Evolutionary conservation across 2,797 vertebrate genomes (phyloP).

Genomic region (Peromyscus nudipes): DNA sequence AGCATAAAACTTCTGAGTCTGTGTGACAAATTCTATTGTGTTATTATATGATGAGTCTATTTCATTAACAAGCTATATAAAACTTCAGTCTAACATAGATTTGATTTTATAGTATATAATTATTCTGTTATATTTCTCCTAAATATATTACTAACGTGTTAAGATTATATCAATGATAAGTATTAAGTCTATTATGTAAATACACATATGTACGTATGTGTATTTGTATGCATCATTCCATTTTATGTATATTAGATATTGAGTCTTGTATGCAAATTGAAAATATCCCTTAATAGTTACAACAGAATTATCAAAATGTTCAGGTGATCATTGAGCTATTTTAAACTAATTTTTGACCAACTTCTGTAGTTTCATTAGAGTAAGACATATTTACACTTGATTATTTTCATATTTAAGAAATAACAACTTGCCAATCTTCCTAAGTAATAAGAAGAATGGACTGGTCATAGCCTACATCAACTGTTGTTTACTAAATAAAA

Average conservation of each 20-base stretch:
- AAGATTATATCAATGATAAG: neutral
- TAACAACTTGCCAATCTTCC: neutral
- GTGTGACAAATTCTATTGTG: neutral
- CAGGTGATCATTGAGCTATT: neutral
- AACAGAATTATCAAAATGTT: neutral
- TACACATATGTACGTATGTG: neutral
- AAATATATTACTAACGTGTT: neutral
- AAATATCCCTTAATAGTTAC: neutral
- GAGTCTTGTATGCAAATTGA: neutral
- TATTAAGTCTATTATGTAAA: neutral
- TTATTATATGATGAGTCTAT: neutral
- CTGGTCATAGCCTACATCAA: neutral
- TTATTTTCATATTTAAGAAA: neutral
- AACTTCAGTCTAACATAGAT: neutral
- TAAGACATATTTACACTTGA: neutral
- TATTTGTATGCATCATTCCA: neutral
- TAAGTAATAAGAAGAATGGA: neutral
- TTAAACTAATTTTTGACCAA: neutral
- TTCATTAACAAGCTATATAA: neutral
- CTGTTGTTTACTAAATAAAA: conserved; percentile 2
- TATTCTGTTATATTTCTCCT: neutral
- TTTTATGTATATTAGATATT: neutral
- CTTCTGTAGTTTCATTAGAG: neutral
- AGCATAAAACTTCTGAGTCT: neutral
- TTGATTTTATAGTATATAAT: neutral